A percentile compares a stretch with the other conserved stretches of the same genome.
phyloP scores from a whole-genome alignment of 2,113 vertebrate species.

The Dascyllus trimaculatus region DNA sequence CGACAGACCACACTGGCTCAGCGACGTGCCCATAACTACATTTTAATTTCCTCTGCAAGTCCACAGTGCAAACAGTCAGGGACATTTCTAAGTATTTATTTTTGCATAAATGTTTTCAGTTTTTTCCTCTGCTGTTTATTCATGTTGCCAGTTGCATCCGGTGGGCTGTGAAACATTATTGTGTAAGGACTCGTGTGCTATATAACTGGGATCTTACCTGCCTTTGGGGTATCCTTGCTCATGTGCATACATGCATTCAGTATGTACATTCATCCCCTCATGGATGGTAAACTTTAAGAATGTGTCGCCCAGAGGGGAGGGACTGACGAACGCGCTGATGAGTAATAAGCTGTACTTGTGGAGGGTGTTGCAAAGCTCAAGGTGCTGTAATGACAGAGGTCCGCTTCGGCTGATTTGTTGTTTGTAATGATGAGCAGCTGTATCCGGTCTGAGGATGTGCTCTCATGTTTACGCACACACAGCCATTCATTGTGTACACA shows the following conservation, averaged over 20 bases:
- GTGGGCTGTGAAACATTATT: neutral
- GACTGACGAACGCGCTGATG: conserved; percentile 50
- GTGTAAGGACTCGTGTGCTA: conserved; percentile 10
- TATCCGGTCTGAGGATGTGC: conserved; percentile 60
- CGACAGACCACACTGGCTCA: conserved; percentile 28
- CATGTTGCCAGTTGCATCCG: conserved; percentile 1
- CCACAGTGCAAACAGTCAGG: no score
- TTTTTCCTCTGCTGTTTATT: conserved; percentile 25
- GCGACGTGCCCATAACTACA: neutral
- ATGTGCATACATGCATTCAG: neutral
- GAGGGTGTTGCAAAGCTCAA: conserved; percentile 19
- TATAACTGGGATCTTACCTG: neutral
- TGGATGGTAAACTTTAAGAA: conserved; percentile 32
- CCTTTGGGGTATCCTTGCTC: conserved; percentile 3
- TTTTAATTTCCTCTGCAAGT: no score
- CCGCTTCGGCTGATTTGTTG: conserved; percentile 34
- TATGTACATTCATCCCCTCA: neutral
- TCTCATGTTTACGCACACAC: conserved; percentile 39
- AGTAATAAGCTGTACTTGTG: conserved; percentile 19
- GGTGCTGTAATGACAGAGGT: conserved; percentile 51
- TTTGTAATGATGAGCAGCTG: conserved; percentile 65
- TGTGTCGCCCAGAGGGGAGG: conserved; percentile 14
- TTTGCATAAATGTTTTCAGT: neutral
- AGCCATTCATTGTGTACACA: conserved; percentile 13
- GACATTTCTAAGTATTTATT: no score